phyloP scores from a whole-genome alignment of 2,113 vertebrate genomes.

The Trichechus manatus region DNA sequence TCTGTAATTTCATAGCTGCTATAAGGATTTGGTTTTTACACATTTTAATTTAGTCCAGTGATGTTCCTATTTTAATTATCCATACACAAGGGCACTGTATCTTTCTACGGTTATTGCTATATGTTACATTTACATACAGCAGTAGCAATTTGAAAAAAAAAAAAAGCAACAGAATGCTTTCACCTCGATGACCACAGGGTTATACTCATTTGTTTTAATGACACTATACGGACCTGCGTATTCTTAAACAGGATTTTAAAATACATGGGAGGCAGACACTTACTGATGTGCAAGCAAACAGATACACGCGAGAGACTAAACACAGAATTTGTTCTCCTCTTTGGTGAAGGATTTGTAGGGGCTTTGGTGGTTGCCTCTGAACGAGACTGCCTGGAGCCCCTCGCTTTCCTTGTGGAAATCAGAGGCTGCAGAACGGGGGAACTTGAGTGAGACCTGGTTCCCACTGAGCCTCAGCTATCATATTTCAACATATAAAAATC shows the following conservation, averaged over 20 bases:
- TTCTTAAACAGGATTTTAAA: conserved; percentile 68
- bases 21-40: conserved; percentile 83
- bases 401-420: background rate
- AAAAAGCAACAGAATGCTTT: conserved; percentile 11
- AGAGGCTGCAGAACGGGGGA: background rate
- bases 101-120: conserved; percentile 78
- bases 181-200: conserved; percentile 74
- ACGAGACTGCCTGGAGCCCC: background rate
- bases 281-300: background rate
- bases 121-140: conserved; percentile 82
- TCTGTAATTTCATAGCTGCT: conserved; percentile 82
- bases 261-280: background rate
- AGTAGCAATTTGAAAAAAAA: conserved; percentile 64
- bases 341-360: background rate
- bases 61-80: conserved; percentile 85
- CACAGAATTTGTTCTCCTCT: background rate
- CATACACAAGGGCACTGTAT: conserved; percentile 78
- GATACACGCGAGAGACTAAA: background rate
- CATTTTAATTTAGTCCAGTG: conserved; percentile 84
- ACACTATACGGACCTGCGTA: conserved; percentile 56
- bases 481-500: conserved; percentile 63
- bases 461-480: background rate
- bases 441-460: conserved; percentile 35
- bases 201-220: conserved; percentile 79
- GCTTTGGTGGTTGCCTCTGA: background rate